Base-by-base conservation (phyloP, 2,113 vertebrate genomes). In the Hypocryptadius cinnamomeus region DNA sequence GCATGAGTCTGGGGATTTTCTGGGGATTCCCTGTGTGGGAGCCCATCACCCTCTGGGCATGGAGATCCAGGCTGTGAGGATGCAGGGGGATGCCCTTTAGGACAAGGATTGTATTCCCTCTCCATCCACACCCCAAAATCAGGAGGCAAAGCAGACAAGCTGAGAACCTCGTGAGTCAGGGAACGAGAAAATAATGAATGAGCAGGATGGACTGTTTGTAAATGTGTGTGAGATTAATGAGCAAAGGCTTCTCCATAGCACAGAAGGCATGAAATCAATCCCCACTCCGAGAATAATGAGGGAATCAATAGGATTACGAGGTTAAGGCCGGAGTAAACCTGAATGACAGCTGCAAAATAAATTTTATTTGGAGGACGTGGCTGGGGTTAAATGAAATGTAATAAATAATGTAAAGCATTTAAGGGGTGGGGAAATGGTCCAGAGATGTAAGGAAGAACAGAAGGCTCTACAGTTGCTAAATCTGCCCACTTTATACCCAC, bases 261-360 rank as follows among this genome's bases (percentile, higher is more conserved):
- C 95, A 86, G 84, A 89, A 95, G 94, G 90, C 73, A 90, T 84
- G 93, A 93, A 95, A 92, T 95, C 93, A 91, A 95, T 94, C 94
- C 93, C 13, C 1, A 9, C 66, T 65, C 79, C 4, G 14, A 89
- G 86, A 96, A 95, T 97, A 97, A 96, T 95, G 96, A 98, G 96
- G 97, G 97, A 97, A 97, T 97, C 96, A 95, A 95, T 97, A 96
- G 96, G 97, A 97, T 97, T 97, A 97, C 27, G 87, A 97, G 97
- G 97, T 97, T 97, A 98, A 97, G 97, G 95, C 96, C 6, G 60
- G 96, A 96, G 97, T 97, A 97, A 97, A 94, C 96, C 93, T 84
- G 96, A 97, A 95, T 96, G 97, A 97, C 97, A 97, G 97, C 97
- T 97, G 96, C 96, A 97, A 97, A 97, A 96, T 97, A 97, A 97